phyloP scores from a whole-genome alignment of 2,888 invertebrate genomes.

The Subacronicta megacephala region DNA sequence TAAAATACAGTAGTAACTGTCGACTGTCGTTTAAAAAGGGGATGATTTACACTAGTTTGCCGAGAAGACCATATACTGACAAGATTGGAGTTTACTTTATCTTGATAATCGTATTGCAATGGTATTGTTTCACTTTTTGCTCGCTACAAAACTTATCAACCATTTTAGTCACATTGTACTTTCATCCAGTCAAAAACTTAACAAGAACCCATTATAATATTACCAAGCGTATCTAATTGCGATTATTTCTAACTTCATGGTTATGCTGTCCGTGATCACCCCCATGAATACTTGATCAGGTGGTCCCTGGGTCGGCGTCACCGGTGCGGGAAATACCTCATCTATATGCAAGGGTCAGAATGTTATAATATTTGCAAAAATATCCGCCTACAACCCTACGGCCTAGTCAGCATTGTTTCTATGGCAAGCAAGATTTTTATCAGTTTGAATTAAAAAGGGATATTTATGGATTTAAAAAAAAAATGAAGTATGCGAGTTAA shows the following conservation, averaged over 20 bases:
- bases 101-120: no score
- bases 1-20: no score
- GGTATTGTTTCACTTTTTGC: background rate
- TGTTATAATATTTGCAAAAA: slow-evolving; percentile 75
- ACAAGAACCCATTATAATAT: background rate
- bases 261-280: slow-evolving; percentile 65
- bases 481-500: background rate
- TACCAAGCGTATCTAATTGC: slow-evolving; percentile 22
- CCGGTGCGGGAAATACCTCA: slow-evolving; percentile 76
- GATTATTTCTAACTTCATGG: slow-evolving; percentile 51
- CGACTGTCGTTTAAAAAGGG: no score
- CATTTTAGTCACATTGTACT: no score
- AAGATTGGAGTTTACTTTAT: no score
- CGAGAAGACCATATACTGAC: no score
- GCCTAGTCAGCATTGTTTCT: slow-evolving; percentile 55
- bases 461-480: background rate
- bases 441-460: background rate
- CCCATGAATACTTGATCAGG: slow-evolving; percentile 84
- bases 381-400: slow-evolving; percentile 42
- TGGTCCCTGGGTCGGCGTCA: slow-evolving; percentile 61
- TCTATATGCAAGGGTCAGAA: slow-evolving; percentile 83
- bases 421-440: slow-evolving; percentile 16
- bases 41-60: no score
- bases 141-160: no score
- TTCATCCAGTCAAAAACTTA: background rate